Evolutionary conservation across 2,797 vertebrate genomes (phyloP).

Genomic region (Loris lydekkerianus): DNA sequence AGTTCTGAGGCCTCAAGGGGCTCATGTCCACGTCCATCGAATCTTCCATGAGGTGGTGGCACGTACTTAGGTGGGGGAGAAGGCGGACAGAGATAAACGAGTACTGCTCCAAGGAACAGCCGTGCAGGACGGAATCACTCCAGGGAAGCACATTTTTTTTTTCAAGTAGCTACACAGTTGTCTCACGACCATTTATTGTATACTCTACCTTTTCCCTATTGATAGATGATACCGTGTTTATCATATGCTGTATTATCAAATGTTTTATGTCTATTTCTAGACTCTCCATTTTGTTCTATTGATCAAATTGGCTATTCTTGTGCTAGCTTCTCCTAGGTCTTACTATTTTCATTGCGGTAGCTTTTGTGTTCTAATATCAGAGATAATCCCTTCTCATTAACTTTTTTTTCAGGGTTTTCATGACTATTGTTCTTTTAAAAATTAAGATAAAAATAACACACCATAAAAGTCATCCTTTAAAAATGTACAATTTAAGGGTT

Average conservation of each 20-base stretch:
- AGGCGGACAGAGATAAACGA: too few species aligned
- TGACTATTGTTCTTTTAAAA: background rate
- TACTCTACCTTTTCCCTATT: background rate
- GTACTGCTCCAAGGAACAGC: too few species aligned
- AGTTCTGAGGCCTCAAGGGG: too few species aligned
- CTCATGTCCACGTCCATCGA: too few species aligned
- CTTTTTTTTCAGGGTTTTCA: constrained; percentile 27
- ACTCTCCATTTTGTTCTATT: background rate
- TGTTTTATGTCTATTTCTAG: background rate
- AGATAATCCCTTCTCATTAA: background rate
- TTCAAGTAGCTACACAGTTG: too few species aligned
- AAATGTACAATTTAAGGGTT: background rate
- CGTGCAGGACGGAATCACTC: too few species aligned
- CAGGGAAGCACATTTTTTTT: background rate
- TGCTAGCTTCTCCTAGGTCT: background rate
- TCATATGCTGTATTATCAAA: constrained; percentile 18
- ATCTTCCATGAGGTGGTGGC: too few species aligned
- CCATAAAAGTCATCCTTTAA: background rate
- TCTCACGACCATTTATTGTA: background rate
- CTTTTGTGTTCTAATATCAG: background rate
- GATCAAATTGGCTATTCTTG: background rate
- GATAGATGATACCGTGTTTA: background rate
- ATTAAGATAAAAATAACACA: background rate
- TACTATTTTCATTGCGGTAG: background rate
- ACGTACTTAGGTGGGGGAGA: too few species aligned